A percentile compares a stretch with the other conserved stretches of the same genome.
phyloP scores from a whole-genome alignment of 2,113 vertebrate species.

The Plecotus auritus region DNA sequence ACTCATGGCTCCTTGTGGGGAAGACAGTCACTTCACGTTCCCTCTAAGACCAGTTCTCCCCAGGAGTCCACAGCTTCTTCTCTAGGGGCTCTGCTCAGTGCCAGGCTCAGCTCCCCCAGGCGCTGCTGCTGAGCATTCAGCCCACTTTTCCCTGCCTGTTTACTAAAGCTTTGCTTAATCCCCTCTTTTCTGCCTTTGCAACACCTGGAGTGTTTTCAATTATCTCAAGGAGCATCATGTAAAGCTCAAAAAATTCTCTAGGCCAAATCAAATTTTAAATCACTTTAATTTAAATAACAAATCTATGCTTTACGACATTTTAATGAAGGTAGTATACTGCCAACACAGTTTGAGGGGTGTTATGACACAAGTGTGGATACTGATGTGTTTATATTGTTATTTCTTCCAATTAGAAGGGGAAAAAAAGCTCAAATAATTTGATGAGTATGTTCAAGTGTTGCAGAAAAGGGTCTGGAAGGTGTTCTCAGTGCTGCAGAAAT shows the following conservation, averaged over 20 bases:
- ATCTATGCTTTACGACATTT: background rate
- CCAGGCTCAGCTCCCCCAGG: background rate
- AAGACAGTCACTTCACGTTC: background rate
- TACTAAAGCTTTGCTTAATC: background rate
- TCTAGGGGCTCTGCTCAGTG: background rate
- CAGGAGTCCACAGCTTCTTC: background rate
- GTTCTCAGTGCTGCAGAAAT: background rate
- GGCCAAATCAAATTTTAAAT: background rate
- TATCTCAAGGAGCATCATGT: background rate
- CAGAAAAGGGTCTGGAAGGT: background rate
- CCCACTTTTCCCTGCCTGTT: background rate
- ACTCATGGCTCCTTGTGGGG: background rate
- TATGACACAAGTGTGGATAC: background rate
- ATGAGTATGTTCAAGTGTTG: background rate
- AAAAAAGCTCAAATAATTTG: background rate
- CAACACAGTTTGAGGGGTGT: background rate
- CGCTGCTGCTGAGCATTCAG: background rate
- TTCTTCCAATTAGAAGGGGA: background rate
- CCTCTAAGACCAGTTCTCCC: background rate
- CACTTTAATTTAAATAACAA: conserved; percentile 20
- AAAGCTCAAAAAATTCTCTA: conserved; percentile 20
- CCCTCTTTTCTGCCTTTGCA: background rate
- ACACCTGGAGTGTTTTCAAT: conserved; percentile 32
- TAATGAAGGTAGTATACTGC: background rate
- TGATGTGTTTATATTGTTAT: background rate